Conservation (phyloP, 2,888 invertebrate genomes). For the Andrena trimmerana region DNA sequence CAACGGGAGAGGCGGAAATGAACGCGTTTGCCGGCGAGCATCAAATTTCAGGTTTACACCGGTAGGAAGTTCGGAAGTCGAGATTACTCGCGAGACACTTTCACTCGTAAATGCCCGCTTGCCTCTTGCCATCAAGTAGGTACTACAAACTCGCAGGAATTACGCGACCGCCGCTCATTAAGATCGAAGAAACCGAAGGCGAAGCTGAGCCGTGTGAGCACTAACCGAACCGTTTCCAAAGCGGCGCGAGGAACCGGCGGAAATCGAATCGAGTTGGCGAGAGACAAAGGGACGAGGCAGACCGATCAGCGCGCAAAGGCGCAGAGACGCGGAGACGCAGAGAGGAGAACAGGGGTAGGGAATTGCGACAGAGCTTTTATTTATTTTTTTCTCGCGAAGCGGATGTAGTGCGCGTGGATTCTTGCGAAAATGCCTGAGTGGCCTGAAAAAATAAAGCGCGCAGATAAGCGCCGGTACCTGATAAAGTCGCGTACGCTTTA, state of each 20-base stretch:
- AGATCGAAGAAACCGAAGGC: background rate
- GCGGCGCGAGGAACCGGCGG: constrained; percentile 5
- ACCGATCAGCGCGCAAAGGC: background rate
- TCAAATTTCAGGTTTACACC: constrained; percentile 52
- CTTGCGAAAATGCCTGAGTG: constrained; percentile 83
- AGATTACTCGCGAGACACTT: constrained; percentile 46
- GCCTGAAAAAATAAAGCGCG: constrained; percentile 83
- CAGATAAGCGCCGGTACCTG: constrained; percentile 79
- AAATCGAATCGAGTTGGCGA: background rate
- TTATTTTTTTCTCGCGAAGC: constrained; percentile 42
- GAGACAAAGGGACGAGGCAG: constrained; percentile 4
- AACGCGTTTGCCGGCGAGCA: background rate
- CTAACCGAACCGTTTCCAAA: background rate
- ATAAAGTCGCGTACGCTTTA: constrained; percentile 75
- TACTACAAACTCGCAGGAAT: background rate
- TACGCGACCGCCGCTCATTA: background rate
- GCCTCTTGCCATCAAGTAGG: constrained; percentile 29
- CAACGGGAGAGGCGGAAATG: constrained; percentile 3
- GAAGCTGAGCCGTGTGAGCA: too few relatives aligned
- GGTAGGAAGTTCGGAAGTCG: constrained; percentile 32
- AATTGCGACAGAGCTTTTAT: constrained; percentile 58
- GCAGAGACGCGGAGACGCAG: background rate
- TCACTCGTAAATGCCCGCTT: constrained; percentile 41
- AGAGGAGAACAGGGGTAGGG: background rate
- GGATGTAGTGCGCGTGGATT: constrained; percentile 67